Evolutionary conservation across 2,888 invertebrate species (phyloP).

Genomic region (Calephelis perditalis): DNA sequence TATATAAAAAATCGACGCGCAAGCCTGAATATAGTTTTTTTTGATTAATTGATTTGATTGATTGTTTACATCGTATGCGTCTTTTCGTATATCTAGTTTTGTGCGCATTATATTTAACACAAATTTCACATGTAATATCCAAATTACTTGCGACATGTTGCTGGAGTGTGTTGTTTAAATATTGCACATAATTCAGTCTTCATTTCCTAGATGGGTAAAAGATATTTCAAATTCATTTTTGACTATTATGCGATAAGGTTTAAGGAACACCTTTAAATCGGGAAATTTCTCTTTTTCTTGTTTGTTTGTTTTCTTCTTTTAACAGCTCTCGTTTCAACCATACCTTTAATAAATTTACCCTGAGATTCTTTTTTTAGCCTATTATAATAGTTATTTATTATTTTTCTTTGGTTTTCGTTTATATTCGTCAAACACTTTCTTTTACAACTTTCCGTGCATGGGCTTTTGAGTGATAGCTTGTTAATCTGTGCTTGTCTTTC

Average conservation of each 20-base stretch:
- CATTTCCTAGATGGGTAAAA: conserved; percentile 3
- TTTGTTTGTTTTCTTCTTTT: background rate
- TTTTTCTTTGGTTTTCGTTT: background rate
- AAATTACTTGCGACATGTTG: background rate
- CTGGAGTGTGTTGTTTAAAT: background rate
- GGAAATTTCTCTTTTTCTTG: background rate
- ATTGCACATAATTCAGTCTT: background rate
- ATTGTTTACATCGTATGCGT: background rate
- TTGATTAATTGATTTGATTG: no score
- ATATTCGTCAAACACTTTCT: background rate
- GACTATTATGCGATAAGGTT: background rate
- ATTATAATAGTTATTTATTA: background rate
- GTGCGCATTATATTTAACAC: background rate
- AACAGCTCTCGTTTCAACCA: background rate
- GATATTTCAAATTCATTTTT: background rate
- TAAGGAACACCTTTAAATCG: background rate
- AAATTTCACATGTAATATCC: background rate
- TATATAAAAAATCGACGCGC: no score
- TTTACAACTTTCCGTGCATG: background rate
- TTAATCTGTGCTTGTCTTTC: no score
- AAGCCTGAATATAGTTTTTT: no score
- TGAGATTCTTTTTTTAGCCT: background rate
- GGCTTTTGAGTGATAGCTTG: no score
- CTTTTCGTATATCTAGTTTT: background rate
- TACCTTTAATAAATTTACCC: background rate